These are phyloP conservation scores for Marasmarcha lunaedactyla DNA, from an alignment of 2,888 invertebrate species.

Conservation along the genomic window DNA sequence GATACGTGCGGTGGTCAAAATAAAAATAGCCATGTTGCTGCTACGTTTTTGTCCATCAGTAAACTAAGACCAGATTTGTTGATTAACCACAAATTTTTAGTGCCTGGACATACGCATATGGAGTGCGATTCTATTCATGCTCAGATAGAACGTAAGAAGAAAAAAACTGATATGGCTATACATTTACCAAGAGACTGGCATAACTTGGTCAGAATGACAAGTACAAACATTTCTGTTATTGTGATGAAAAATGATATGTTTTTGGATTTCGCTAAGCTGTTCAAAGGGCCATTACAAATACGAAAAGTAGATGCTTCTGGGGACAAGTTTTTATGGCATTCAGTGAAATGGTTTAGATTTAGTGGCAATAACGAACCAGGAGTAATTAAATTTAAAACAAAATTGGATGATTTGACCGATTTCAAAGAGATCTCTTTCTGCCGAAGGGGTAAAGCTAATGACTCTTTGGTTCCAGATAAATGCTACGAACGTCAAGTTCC, in stretches of 20 bases:
- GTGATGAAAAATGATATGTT: slow-evolving; percentile 6
- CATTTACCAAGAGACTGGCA: slow-evolving; percentile 9
- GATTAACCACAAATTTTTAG: no score
- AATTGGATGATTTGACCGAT: slow-evolving; percentile 5
- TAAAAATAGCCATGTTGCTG: slow-evolving; percentile 2
- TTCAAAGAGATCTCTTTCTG: slow-evolving; percentile 9
- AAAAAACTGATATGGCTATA: slow-evolving; percentile 6
- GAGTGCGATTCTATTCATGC: no score
- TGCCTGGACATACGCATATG: no score
- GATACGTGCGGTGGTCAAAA: slow-evolving; percentile 1
- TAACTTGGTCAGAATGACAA: slow-evolving; percentile 7
- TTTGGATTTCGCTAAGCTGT: slow-evolving; percentile 5
- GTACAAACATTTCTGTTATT: slow-evolving; percentile 6
- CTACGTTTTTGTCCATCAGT: slow-evolving; percentile 2
- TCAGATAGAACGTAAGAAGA: no score
- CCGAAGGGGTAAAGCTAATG: slow-evolving; percentile 8
- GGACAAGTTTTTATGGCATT: slow-evolving; percentile 10
- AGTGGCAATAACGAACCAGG: slow-evolving; percentile 8
- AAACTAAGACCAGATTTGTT: slow-evolving; percentile 1
- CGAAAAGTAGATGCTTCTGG: slow-evolving; percentile 10
- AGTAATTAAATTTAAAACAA: slow-evolving; percentile 9
- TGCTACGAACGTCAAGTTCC: slow-evolving; percentile 7
- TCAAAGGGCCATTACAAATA: slow-evolving; percentile 10
- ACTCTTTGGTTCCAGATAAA: slow-evolving; percentile 6
- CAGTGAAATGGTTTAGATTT: slow-evolving; percentile 9